Evolutionary conservation across 2,113 vertebrate species (phyloP), one percentile per base, ranked within the genome.

Genomic region (Megaceryle torquata): DNA sequence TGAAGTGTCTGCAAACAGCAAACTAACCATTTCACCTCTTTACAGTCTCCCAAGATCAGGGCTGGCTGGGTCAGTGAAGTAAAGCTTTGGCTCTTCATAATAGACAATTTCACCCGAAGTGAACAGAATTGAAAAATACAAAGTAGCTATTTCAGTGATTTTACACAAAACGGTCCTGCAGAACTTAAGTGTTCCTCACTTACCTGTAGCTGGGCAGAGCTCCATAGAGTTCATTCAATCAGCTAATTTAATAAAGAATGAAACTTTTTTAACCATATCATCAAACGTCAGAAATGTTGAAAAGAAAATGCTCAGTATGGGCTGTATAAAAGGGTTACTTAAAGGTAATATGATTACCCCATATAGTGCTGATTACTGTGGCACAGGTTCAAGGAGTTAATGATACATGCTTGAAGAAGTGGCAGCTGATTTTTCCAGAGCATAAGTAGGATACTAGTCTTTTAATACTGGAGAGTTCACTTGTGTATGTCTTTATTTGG

Each of bases 341-440:
- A 71, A 74, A 81, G 48, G 43, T 43, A 77, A 82, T 86, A 86
- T 25, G 1, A 56, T 94, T 89, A 91, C 67, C 72, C 39, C 15
- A 44, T 68, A 29, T 33, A 91, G 8, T 21, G 46, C 61, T 93
- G 70, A 93, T 93, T 71, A 64, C 76, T 67, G 18, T 88, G 85
- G 39, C 64, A 74, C 15, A 78, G 18, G 46, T 81, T 91, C 82
- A 91, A 48, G 68, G 51, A 87, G 39, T 46, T 75, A 93, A 90
- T 68, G 64, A 69, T 93, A 46, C 54, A 64, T 74, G 24, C 29
- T 41, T 12, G 2, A 88, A 93, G 64, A 91, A 81, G 33, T 64
- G 39, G 25, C 51, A 83, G 71, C n/a, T 77, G 86, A 74, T 77
- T 93, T 95, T 96, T 83, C 82, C 68, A 91, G 60, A 91, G 64